Base-by-base conservation (phyloP, 2,113 vertebrate species). In the Toxotes jaculatrix region DNA sequence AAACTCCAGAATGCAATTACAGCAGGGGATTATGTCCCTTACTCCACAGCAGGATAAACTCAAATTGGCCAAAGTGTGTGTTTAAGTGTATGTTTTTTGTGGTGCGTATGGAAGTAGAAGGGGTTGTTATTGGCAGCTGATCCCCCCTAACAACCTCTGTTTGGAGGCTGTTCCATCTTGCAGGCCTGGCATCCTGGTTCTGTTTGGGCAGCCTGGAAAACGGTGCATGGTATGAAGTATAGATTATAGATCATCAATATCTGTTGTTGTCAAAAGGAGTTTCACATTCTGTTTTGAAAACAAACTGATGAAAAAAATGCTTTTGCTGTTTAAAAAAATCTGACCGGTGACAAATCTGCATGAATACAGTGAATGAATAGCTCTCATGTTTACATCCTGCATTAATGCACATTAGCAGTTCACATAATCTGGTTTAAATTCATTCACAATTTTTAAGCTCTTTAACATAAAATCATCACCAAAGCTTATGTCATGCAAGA, bases 11-110 rank as follows among this genome's bases (percentile, higher is more conserved):
- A 91, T 89, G 87, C 81, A 90, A 94, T 94, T 91, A 92, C 74
- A 83, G 73, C 59, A 10, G 78, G 80, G 90, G 87, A 92, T 93
- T 92, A 92, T 9, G 80, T 82, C 82, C 60, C 86, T 68, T 45
- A 79, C 82, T 86, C 74, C 75, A 64, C 82, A 79, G 80, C 32
- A 7, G 80, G 86, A 85, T 82, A 60, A 79, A 84, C 80, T 76
- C 85, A 89, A 82, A 93, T 85, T 85, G 87, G 87, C 79, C 86
- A 88, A 88, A 83, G 83, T 87, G 82, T 89, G 90, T 89, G 85
- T 90, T 70, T 87, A 83, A 85, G 88, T 87, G 83, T 80, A 68
- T 79, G 49, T 74, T 79, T 90, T 55, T 67, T 80, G 74, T 74
- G 61, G 61, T 90, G 80, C 67, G 73, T 77, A 77, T 63, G 56